phyloP scores from a whole-genome alignment of 37 sponge, comb jelly and placozoan species.

The Corticium candelabrum region DNA sequence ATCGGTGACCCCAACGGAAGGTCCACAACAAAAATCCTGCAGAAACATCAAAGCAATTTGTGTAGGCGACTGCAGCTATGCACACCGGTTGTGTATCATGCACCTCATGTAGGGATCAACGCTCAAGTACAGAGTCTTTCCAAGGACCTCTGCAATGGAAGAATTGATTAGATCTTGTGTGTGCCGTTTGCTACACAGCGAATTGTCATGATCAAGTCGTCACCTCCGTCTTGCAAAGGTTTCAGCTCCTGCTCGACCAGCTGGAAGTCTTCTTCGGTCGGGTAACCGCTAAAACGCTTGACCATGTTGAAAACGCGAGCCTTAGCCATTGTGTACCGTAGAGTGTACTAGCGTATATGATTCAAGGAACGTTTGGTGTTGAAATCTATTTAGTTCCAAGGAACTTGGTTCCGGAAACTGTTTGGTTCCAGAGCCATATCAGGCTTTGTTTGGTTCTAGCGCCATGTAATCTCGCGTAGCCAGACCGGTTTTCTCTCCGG shows the following conservation, averaged over 20 bases:
- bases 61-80: too few species aligned
- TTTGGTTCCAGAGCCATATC: too few species aligned
- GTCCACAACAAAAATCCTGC: not conserved
- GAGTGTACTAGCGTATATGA: too few species aligned
- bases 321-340: slow-evolving; percentile 9
- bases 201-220: slow-evolving; percentile 1
- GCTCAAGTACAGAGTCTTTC: slow-evolving; percentile 53
- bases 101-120: slow-evolving; percentile 94
- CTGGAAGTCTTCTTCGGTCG: slow-evolving; percentile 49
- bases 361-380: too few species aligned
- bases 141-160: slow-evolving; percentile 43
- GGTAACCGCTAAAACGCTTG: slow-evolving; percentile 47
- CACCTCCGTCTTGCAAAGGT: slow-evolving; percentile 74
- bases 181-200: too few species aligned
- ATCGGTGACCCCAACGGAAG: slow-evolving; percentile 31
- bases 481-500: too few species aligned
- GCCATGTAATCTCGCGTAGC: too few species aligned
- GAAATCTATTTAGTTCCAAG: too few species aligned
- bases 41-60: not conserved
- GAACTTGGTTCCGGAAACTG: too few species aligned
- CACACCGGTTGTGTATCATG: not conserved
- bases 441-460: too few species aligned
- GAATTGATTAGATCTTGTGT: not conserved
- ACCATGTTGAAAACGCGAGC: slow-evolving; percentile 38
- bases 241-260: slow-evolving; percentile 68